Percentiles rank a stretch among this genome's conserved stretches.
Evolutionary conservation across 2,888 invertebrate genomes (phyloP).

Genomic region (Drosophila falleni): DNA sequence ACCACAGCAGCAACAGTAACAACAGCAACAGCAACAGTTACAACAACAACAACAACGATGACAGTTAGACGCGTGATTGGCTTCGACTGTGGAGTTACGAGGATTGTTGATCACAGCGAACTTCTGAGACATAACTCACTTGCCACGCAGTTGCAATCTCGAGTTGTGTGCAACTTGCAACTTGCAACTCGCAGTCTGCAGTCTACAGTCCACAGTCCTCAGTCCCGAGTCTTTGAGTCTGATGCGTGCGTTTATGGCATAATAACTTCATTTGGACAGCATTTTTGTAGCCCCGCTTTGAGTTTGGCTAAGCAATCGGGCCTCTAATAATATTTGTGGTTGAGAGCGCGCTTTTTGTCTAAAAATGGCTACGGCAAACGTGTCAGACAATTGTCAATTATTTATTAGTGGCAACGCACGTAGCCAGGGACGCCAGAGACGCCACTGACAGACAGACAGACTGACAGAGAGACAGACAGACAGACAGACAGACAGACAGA

Average conservation of each 20-base stretch:
- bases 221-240: slow-evolving; percentile 42
- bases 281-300: slow-evolving; percentile 56
- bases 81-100: slow-evolving; percentile 49
- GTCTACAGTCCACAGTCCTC: not conserved
- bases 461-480: slow-evolving; percentile 5
- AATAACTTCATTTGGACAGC: slow-evolving; percentile 84
- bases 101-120: slow-evolving; percentile 52
- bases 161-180: slow-evolving; percentile 35
- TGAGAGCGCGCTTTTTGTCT: slow-evolving; percentile 68
- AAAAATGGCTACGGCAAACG: slow-evolving; percentile 79
- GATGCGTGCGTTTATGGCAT: slow-evolving; percentile 84
- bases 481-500: slow-evolving; percentile 15
- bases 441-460: slow-evolving; percentile 26
- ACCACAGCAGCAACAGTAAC: slow-evolving; percentile 28
- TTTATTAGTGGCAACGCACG: slow-evolving; percentile 80
- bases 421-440: slow-evolving; percentile 52
- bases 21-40: slow-evolving; percentile 21
- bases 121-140: slow-evolving; percentile 76
- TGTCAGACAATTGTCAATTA: slow-evolving; percentile 80
- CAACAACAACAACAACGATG: slow-evolving; percentile 47
- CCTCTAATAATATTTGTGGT: slow-evolving; percentile 53
- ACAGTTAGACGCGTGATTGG: slow-evolving; percentile 73
- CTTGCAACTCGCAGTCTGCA: slow-evolving; percentile 3
- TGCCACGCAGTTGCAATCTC: slow-evolving; percentile 59
- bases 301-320: slow-evolving; percentile 41